Conservation (phyloP, 2,113 vertebrate species). For the Rhabdornis inornatus region DNA sequence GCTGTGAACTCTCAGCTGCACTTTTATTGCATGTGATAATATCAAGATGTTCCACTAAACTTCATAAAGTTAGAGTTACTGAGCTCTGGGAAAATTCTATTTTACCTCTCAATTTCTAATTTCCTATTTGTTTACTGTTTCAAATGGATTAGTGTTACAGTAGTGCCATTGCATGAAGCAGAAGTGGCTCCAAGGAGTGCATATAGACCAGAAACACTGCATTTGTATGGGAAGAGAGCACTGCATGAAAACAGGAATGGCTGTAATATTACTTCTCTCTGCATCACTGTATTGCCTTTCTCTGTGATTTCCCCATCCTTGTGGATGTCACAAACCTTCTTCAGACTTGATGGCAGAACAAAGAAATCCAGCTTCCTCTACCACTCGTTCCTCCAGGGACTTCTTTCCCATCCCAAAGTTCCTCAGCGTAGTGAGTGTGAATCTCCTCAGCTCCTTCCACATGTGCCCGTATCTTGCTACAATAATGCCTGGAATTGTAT, state of each 20-base stretch:
- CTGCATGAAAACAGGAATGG: not conserved
- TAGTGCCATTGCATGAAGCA: not conserved
- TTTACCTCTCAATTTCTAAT: not conserved
- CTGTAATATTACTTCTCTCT: not conserved
- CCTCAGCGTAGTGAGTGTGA: slow-evolving; percentile 74
- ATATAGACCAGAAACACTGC: not conserved
- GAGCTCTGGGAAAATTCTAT: not conserved
- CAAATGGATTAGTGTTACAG: not conserved
- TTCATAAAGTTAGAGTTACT: not conserved
- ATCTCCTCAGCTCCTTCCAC: slow-evolving; percentile 80
- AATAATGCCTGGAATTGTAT: slow-evolving; percentile 68
- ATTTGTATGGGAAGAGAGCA: not conserved
- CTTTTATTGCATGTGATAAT: not conserved
- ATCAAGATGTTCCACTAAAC: not conserved
- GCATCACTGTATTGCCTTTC: not conserved
- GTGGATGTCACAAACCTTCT: slow-evolving; percentile 27
- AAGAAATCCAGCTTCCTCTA: slow-evolving; percentile 68
- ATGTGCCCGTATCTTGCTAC: slow-evolving; percentile 42
- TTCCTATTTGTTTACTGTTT: not conserved
- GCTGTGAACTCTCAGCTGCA: not conserved
- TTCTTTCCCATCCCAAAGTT: slow-evolving; percentile 84
- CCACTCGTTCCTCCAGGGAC: slow-evolving; percentile 78
- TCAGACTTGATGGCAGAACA: slow-evolving; percentile 40
- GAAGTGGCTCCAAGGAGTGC: not conserved
- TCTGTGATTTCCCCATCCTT: not conserved